A percentile compares a stretch with the other conserved stretches of the same genome.
Conservation (phyloP, 1,140 invertebrate species). For the Ditylenchus dipsaci region DNA sequence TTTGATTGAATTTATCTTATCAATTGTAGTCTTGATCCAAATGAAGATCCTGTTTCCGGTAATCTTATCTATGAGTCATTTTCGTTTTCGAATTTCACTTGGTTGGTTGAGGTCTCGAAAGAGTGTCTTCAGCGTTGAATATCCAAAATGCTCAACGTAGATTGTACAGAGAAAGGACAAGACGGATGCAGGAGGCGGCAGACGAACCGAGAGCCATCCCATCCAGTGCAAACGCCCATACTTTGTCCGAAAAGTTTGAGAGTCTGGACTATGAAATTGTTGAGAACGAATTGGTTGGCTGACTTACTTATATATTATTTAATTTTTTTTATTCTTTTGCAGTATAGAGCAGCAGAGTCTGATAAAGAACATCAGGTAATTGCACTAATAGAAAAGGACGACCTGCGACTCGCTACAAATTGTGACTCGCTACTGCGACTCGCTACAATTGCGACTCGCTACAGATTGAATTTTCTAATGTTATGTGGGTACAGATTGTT, state of each 20-base stretch:
- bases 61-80: neutral
- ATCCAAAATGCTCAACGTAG: conserved; percentile 32
- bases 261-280: conserved; percentile 57
- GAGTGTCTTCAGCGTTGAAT: conserved; percentile 46
- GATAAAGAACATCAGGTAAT: conserved; percentile 50
- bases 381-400: neutral
- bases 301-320: neutral
- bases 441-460: too few relatives aligned
- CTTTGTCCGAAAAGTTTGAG: conserved; percentile 51
- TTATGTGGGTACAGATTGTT: too few relatives aligned
- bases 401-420: too few relatives aligned
- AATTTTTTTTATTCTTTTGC: neutral
- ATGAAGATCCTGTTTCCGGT: conserved; percentile 51
- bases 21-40: conserved; percentile 51
- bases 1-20: neutral
- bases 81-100: neutral
- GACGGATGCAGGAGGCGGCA: neutral
- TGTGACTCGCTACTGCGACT: too few relatives aligned
- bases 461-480: too few relatives aligned
- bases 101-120: conserved; percentile 39
- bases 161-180: conserved; percentile 10
- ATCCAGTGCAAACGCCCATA: conserved; percentile 2
- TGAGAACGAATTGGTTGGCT: conserved; percentile 46
- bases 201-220: neutral
- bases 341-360: conserved; percentile 50